Base-by-base conservation (phyloP, 2,888 invertebrate species). In the Lepidochrysops patricia region DNA sequence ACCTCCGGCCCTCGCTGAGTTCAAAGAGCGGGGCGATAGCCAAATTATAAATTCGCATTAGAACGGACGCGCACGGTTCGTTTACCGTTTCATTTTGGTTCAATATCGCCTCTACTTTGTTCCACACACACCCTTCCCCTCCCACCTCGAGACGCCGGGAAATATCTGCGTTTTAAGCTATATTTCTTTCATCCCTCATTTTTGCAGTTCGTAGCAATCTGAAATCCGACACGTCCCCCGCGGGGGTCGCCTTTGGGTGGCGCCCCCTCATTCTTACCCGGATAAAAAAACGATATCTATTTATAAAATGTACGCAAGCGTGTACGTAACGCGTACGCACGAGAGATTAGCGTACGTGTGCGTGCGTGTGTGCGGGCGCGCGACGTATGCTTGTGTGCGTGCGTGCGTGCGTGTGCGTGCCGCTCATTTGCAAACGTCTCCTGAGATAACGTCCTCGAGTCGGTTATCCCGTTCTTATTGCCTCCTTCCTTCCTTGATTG, bases 141-240 rank as follows among this genome's bases (percentile, higher is more conserved):
- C 74, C 64, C 75, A 80, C 82, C 87, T 89, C 84, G 89, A 88
- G 88, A 88, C 85, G 88, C 84, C 88, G 86, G 85, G 86, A 88
- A 89, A 88, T 89, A 89, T 90, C 89, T 89, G 89, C 89, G 90
- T 90, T 89, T 90, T 90, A 90, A 89, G 90, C 89, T 90, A 90
- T 90, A 90, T 90, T 90, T 90, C 90, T 90, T 90, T 90, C 90
- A 90, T 90, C 90, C 90, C 90, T 90, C 90, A 90, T 90, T 90
- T 90, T 90, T 90, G 90, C 89, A 90, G 90, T 89, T 89, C 88
- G 89, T 88, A 89, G 90, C 89, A 89, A 90, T 90, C 90, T 89
- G 89, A 87, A 89, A 88, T 86, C 89, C 89, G 87, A 87, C 87
- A 88, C 89, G 88, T 86, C 89, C 85, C 88, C 87, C 84, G 82